phyloP scores from a whole-genome alignment of 2,888 invertebrate species.

The Orchesella flavescens region DNA sequence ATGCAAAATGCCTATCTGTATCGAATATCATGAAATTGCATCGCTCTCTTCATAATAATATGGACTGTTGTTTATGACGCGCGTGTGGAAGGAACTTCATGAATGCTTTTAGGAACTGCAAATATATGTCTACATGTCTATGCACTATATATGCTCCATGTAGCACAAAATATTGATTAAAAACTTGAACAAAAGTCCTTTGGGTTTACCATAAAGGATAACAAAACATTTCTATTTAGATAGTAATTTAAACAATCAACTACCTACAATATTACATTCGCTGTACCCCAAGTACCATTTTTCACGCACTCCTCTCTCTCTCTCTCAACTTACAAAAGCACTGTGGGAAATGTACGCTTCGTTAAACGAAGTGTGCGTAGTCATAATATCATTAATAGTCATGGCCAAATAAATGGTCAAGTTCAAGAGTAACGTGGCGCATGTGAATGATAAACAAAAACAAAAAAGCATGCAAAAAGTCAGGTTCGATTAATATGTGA shows the following conservation, averaged over 20 bases:
- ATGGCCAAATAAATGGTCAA: slow-evolving; percentile 49
- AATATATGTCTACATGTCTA: background rate
- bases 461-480: background rate
- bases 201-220: slow-evolving; percentile 32
- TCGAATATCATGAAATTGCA: background rate
- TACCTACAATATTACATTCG: background rate
- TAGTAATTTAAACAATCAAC: background rate
- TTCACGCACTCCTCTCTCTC: too few relatives aligned
- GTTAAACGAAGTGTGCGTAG: too few relatives aligned
- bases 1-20: too few relatives aligned
- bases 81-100: slow-evolving; percentile 12
- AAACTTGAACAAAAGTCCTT: slow-evolving; percentile 31
- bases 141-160: background rate
- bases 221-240: background rate
- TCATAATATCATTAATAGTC: slow-evolving; percentile 14
- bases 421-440: slow-evolving; percentile 42
- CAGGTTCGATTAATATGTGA: background rate
- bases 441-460: background rate
- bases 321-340: background rate
- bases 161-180: slow-evolving; percentile 21
- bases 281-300: background rate
- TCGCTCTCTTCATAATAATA: background rate
- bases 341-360: slow-evolving; percentile 28
- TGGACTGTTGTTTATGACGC: background rate
- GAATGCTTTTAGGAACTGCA: background rate